Base-by-base conservation (phyloP, 1,140 invertebrate genomes). In the Drosophila arizonae region DNA sequence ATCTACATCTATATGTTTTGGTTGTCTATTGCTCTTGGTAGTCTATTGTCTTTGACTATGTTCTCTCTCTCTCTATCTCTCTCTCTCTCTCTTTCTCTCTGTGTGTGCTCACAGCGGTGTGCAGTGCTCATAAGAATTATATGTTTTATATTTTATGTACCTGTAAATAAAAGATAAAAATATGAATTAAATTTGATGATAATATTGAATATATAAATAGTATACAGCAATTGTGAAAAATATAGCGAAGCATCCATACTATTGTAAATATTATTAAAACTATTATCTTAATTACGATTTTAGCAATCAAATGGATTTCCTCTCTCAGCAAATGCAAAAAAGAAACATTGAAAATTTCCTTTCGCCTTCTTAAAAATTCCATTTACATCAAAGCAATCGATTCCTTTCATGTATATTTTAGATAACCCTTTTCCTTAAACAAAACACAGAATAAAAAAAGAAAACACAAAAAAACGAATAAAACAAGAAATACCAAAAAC, bases 21-120 rank as follows among this genome's bases (percentile, higher is more conserved):
- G 13, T 56, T 33, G 33, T 8, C 46, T 11, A 50, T 36, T 52
- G 26, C 10, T 46, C 39, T 68, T 73, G 41, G 65, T 57, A 73
- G 55, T 39, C 36, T 39, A 39, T 39, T 39, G 36, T 3, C 36
- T 39, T 39, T 39, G 43, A 51, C 11, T 48, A 8, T 61, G 17
- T 62, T 51, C 11, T 26, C 5, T 45, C 30, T 51, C 9, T 15
- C 30, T 4, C 30, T 1, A 6, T 33, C 6, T 28, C 26, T 28
- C 28, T 30, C 28, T 6, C 33, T 8, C 30, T 0, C 30, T 33
- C 6, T 6, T 4, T 4, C 28, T 28, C 28, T 30, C 4, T 6
- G 28, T 30, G 4, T 30, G 28, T 30, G 28, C 6, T 30, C 28
- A 30, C 33, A 33, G 33, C 33, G 33, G 9, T 9, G 33, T 33